Evolutionary conservation across 2,888 invertebrate genomes (phyloP).

Genomic region (Chrysotoxum bicinctum): DNA sequence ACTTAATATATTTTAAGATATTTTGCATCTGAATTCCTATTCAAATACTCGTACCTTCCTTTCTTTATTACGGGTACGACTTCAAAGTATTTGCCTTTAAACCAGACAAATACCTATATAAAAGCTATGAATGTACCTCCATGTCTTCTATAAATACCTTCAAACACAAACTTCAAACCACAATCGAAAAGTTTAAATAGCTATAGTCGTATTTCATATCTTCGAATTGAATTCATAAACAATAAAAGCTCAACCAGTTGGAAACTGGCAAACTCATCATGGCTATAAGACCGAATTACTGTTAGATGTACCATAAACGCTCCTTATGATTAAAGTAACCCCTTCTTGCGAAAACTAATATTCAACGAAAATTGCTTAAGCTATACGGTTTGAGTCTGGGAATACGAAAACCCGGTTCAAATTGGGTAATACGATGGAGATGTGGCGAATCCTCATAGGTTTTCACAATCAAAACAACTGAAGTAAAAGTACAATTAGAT

Average conservation of each 20-base stretch:
- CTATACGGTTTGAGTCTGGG: constrained; percentile 40
- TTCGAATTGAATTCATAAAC: constrained; percentile 48
- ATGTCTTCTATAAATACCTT: neutral
- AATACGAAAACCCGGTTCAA: constrained; percentile 26
- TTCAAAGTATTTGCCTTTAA: neutral
- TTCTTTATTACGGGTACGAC: too few relatives aligned
- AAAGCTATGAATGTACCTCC: neutral
- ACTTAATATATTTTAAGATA: too few relatives aligned
- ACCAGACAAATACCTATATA: neutral
- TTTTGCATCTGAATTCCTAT: too few relatives aligned
- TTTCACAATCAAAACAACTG: constrained; percentile 68
- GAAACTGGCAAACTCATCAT: constrained; percentile 50
- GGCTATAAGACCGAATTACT: neutral
- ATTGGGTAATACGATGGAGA: neutral
- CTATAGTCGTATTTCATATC: constrained; percentile 29
- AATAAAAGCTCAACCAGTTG: constrained; percentile 58
- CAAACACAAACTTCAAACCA: constrained; percentile 24
- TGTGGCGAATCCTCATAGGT: constrained; percentile 20
- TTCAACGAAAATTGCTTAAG: constrained; percentile 57
- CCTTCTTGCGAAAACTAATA: constrained; percentile 31
- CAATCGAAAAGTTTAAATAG: constrained; percentile 57
- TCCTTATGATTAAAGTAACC: constrained; percentile 1
- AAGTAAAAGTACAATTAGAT: constrained; percentile 72
- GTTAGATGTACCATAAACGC: constrained; percentile 9
- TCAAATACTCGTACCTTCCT: too few relatives aligned